phyloP scores from a whole-genome alignment of 2,797 vertebrate species.

The Enteromius trimaculatus region DNA sequence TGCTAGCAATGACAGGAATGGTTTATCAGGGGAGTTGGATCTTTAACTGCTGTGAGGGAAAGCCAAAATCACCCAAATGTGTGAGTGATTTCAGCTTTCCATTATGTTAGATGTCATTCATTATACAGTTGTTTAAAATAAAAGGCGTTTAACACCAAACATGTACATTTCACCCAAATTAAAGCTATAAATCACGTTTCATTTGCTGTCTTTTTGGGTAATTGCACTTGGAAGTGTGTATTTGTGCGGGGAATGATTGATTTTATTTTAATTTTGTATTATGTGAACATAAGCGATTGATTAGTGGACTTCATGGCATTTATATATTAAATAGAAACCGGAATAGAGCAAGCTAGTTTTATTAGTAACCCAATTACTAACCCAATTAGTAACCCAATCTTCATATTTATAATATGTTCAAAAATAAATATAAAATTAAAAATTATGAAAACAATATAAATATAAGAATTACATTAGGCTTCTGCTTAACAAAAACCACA shows the following conservation, averaged over 20 bases:
- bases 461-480: too few relatives aligned
- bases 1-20: neutral
- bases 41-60: neutral
- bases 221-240: neutral
- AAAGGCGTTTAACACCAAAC: neutral
- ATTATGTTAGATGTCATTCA: neutral
- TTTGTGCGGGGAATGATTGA: neutral
- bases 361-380: too few relatives aligned
- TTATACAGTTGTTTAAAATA: neutral
- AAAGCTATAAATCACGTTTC: conserved; percentile 27
- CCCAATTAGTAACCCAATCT: too few relatives aligned
- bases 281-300: neutral
- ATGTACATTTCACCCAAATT: neutral
- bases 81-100: neutral
- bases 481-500: neutral
- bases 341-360: too few relatives aligned
- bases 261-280: conserved; percentile 14
- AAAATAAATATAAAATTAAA: too few relatives aligned
- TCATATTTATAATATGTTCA: too few relatives aligned
- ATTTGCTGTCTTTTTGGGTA: neutral
- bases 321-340: too few relatives aligned
- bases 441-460: too few relatives aligned
- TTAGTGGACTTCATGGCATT: too few relatives aligned
- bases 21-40: neutral
- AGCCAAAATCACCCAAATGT: neutral